Conservation (phyloP, 2,113 vertebrate species). For the Etheostoma spectabile region DNA sequence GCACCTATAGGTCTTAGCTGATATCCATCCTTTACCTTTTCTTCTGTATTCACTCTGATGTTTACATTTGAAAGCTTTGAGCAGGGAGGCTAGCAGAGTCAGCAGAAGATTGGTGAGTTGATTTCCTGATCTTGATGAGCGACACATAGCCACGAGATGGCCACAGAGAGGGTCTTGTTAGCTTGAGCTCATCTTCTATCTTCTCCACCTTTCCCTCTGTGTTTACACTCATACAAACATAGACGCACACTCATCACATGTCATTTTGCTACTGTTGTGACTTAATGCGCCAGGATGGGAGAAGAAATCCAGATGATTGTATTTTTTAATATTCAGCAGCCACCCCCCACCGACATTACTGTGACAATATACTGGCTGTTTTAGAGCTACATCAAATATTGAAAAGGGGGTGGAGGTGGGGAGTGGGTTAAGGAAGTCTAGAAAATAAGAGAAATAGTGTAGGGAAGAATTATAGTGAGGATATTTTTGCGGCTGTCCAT, state of each 20-base stretch:
- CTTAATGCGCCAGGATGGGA: slow-evolving; percentile 51
- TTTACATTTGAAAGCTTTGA: too few species aligned
- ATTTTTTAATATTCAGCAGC: slow-evolving; percentile 49
- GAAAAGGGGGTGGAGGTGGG: slow-evolving; percentile 12
- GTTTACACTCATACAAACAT: not conserved
- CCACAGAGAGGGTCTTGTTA: too few species aligned
- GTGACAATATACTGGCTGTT: slow-evolving; percentile 61
- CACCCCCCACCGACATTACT: slow-evolving; percentile 46
- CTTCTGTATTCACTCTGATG: too few species aligned
- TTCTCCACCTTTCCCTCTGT: too few species aligned
- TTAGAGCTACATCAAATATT: slow-evolving; percentile 46
- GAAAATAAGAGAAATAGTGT: slow-evolving; percentile 56
- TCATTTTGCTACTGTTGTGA: slow-evolving; percentile 45
- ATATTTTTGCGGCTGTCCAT: slow-evolving; percentile 71
- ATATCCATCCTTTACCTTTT: too few species aligned
- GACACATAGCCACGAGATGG: too few species aligned
- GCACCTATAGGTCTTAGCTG: too few species aligned
- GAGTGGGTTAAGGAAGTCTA: slow-evolving; percentile 29
- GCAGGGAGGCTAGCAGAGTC: too few species aligned
- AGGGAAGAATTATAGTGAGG: slow-evolving; percentile 63
- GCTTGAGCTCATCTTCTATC: too few species aligned
- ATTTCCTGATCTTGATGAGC: too few species aligned
- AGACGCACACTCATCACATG: slow-evolving; percentile 12
- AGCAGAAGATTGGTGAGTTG: too few species aligned
- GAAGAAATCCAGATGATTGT: slow-evolving; percentile 61